A percentile compares a stretch with the other conserved stretches of the same genome.
Evolutionary conservation across 1,140 invertebrate genomes (phyloP).

Genomic region (Euura saliciscinereae): DNA sequence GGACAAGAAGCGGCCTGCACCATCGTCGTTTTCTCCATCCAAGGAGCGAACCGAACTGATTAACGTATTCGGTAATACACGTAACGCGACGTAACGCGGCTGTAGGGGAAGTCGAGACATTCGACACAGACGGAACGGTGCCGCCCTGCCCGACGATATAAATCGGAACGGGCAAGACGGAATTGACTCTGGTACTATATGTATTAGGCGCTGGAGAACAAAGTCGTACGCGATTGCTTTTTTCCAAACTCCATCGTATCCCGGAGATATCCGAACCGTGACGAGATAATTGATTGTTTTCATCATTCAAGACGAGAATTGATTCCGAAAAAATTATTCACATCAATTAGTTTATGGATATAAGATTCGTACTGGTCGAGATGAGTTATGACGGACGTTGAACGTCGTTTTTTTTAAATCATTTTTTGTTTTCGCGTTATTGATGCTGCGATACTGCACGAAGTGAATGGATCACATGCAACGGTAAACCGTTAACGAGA

Average conservation of each 20-base stretch:
- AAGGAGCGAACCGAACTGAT: constrained; percentile 5
- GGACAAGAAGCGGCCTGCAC: neutral
- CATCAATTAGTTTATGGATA: no score
- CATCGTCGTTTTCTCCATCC: neutral
- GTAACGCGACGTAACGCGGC: constrained; percentile 1
- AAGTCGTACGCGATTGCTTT: neutral
- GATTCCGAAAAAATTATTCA: no score
- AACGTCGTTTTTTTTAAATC: no score
- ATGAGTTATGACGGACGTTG: no score
- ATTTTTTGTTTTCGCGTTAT: neutral
- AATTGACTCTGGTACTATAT: no score
- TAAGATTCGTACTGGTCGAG: no score
- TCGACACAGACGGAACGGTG: constrained; percentile 3
- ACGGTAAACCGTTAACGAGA: neutral
- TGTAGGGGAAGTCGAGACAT: neutral
- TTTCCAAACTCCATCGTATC: neutral
- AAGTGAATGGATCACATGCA: neutral
- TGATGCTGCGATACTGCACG: neutral
- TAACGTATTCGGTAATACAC: constrained; percentile 3
- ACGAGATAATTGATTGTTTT: no score
- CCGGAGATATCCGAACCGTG: no score
- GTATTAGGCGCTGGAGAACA: neutral
- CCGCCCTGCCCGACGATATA: neutral
- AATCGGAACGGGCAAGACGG: neutral
- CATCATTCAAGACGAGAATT: no score